Base-by-base conservation (phyloP, 2,797 vertebrate species). In the Crenichthys baileyi region DNA sequence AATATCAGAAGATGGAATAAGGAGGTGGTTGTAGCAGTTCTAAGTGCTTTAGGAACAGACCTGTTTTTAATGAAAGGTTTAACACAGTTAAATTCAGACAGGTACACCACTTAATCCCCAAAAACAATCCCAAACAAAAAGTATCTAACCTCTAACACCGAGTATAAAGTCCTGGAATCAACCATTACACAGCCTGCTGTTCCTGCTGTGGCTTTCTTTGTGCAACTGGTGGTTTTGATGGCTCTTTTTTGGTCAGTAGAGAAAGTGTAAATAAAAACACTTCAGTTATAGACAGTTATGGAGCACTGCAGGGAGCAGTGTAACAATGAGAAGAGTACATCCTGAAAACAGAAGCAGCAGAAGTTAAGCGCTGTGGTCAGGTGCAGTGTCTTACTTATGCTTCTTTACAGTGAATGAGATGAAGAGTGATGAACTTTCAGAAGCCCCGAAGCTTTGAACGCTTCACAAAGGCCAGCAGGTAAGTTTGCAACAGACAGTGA, bases 71-170 rank as follows among this genome's bases (percentile, higher is more conserved):
- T 65, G 7, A 8, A 13, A 44, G 58, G 9, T 78, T 78, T 58
- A 61, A 82, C 77, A 72, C 81, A 81, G 74, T 67, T 79, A 80
- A 87, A 86, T n/a, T 76, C 74, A 71, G 60, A 72, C 79, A 84
- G 84, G 78, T 86, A 65, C 79, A 81, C 91, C 90, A 77, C 91
- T 92, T 80, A 90, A 85, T 81, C 58, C 72, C 77, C 74, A 81
- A 77, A 72, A 88, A 83, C 88, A 91, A 81, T 81, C 77, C 78
- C 75, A 12, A 90, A 84, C 82, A 75, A 84, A 88, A 79, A 82
- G 88, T 61, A 86, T 80, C 81, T 85, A 90, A 92, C 91, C 92
- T 85, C 88, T 84, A 94, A 95, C 90, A 93, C 90, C 90, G 90
- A 86, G 78, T 92, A 87, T 81, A 70, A 91, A 93, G 88, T 83